Evolutionary conservation across 2,888 invertebrate species (phyloP), one percentile per base, ranked within the genome.

Genomic region (Agrotis clavis): DNA sequence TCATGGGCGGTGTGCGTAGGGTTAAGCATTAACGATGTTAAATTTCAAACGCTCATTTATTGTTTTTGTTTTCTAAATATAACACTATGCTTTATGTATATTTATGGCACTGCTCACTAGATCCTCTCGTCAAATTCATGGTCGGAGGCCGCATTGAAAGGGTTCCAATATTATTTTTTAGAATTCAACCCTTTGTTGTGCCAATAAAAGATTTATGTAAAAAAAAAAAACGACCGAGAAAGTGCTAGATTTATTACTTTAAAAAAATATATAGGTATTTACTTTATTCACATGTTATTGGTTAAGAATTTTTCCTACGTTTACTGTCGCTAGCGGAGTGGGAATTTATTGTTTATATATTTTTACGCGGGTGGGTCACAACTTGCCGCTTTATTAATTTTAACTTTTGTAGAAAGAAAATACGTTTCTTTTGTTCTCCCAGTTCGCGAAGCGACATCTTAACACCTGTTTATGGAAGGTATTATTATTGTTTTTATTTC

Each of bases 251-350:
- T 73, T 84, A 79, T 82, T 86, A 77, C 83, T 87, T 89, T 74
- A 87, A 87, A 86, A 84, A 72, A 70, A 82, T 59, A 87, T 75
- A 86, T 90, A n/a, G n/a, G n/a, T n/a, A 89, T 88, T 90, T 90
- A 90, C 91, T 93, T 92, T 90, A 88, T 88, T 88, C 87, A 87
- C 89, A 86, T 87, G 90, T 92, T 91, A 90, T 90, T 88, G 83
- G 84, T 89, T 92, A 92, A 91, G 91, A 88, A 89, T 86, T 85
- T 88, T 89, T 88, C 86, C 87, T 86, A 85, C 85, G 85, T 86
- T 86, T 84, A 77, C 81, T 74, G 84, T 84, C 80, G 85, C 71
- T 71, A 77, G 79, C 86, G 67, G 71, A 83, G 74, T 86, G 88
- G 88, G 88, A 84, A 77, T 81, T 80, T 68, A 74, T 81, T 84